phyloP scores from a whole-genome alignment of 1,140 invertebrate species.

The Drosophila leontia region DNA sequence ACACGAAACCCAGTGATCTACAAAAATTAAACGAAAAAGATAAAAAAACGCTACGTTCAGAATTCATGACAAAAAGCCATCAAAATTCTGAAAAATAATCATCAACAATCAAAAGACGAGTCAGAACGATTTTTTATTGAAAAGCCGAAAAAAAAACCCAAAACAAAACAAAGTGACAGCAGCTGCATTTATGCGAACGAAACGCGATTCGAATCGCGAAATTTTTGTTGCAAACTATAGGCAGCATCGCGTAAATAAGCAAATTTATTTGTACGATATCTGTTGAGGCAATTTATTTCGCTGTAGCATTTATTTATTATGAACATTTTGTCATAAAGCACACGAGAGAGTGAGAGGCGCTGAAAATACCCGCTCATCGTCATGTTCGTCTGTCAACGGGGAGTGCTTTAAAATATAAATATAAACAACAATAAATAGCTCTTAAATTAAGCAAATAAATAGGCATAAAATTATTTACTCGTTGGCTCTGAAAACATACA shows the following conservation, averaged over 20 bases:
- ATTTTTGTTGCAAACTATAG: slow-evolving; percentile 66
- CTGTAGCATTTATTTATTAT: slow-evolving; percentile 70
- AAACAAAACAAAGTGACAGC: slow-evolving; percentile 58
- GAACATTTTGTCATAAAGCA: slow-evolving; percentile 80
- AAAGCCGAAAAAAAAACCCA: slow-evolving; percentile 11
- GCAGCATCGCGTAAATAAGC: slow-evolving; percentile 69
- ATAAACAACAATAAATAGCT: slow-evolving; percentile 46
- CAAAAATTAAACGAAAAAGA: slow-evolving; percentile 14
- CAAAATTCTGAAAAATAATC: slow-evolving; percentile 66
- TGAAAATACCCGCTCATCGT: slow-evolving; percentile 59
- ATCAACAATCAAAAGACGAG: slow-evolving; percentile 62
- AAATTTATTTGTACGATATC: slow-evolving; percentile 56
- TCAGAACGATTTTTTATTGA: slow-evolving; percentile 64
- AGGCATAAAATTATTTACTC: slow-evolving; percentile 50
- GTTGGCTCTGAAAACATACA: neutral
- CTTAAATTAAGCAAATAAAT: slow-evolving; percentile 59
- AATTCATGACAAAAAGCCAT: slow-evolving; percentile 69
- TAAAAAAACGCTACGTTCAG: slow-evolving; percentile 36
- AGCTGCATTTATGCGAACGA: slow-evolving; percentile 67
- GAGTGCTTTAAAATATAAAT: slow-evolving; percentile 43
- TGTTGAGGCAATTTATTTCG: slow-evolving; percentile 65
- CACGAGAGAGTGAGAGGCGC: slow-evolving; percentile 6
- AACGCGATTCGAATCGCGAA: slow-evolving; percentile 49
- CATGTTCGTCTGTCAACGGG: slow-evolving; percentile 60
- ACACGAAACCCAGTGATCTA: slow-evolving; percentile 20